phyloP scores from a whole-genome alignment of 2,113 vertebrate genomes.

The Hemicordylus capensis region DNA sequence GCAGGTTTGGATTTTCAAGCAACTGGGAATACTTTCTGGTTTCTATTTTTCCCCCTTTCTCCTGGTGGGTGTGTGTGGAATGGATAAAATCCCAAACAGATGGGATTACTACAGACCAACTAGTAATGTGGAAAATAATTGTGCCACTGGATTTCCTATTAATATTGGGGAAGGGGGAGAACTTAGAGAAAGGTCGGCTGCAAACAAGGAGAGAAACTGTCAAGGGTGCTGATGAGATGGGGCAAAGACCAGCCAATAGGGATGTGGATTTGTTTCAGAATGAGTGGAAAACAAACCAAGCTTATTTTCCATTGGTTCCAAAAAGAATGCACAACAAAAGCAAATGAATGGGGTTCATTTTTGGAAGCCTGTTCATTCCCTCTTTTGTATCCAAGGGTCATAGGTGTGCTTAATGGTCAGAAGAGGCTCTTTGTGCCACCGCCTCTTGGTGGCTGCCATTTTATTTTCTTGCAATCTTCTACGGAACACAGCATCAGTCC shows the following conservation, averaged over 20 bases:
- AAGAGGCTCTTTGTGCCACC: no score
- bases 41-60: slow-evolving; percentile 32
- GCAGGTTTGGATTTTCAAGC: slow-evolving; percentile 37
- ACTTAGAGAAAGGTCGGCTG: slow-evolving; percentile 33
- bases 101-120: slow-evolving; percentile 58
- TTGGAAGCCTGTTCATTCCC: no score
- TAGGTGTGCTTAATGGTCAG: no score
- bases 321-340: no score
- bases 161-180: slow-evolving; percentile 42
- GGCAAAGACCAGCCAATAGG: no score
- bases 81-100: slow-evolving; percentile 57
- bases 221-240: not conserved
- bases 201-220: slow-evolving; percentile 28
- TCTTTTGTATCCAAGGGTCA: no score
- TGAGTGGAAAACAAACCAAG: not conserved
- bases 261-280: not conserved
- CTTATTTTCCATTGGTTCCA: no score
- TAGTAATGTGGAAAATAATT: slow-evolving; percentile 69
- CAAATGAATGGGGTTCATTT: no score
- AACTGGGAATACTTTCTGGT: slow-evolving; percentile 41
- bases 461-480: no score
- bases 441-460: no score
- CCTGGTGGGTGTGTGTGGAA: slow-evolving; percentile 40
- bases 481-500: no score
- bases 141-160: slow-evolving; percentile 59